A percentile compares a stretch with the other conserved stretches of the same genome.
Conservation (phyloP, 2,113 vertebrate species). For the Agapornis roseicollis region DNA sequence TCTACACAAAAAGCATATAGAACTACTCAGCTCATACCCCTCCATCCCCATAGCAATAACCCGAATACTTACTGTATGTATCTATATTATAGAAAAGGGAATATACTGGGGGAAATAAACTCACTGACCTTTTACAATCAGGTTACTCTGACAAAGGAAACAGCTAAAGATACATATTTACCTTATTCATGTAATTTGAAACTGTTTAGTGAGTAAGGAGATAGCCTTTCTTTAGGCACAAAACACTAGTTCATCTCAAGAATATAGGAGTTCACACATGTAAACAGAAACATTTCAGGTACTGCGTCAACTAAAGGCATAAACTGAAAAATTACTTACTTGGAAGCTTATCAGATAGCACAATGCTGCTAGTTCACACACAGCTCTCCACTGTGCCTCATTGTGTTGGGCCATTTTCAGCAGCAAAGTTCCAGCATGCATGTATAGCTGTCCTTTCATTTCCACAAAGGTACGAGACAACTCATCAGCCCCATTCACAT, state of each 20-base stretch:
- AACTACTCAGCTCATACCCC: background rate
- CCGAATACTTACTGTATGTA: background rate
- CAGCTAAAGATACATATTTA: background rate
- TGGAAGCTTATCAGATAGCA: slow-evolving; percentile 93
- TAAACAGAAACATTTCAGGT: background rate
- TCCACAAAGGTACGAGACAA: slow-evolving; percentile 84
- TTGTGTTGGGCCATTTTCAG: slow-evolving; percentile 89
- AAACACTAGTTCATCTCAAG: background rate
- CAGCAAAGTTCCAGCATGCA: slow-evolving; percentile 87
- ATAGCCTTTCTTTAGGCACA: background rate
- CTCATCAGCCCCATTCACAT: slow-evolving; percentile 77
- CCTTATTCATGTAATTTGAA: background rate
- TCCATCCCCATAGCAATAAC: background rate
- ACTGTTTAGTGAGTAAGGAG: background rate
- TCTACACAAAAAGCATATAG: background rate
- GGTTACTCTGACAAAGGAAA: background rate
- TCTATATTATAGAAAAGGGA: background rate
- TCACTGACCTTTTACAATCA: background rate
- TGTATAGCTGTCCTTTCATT: slow-evolving; percentile 91
- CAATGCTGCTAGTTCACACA: slow-evolving; percentile 83
- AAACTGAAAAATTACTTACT: slow-evolving; percentile 69
- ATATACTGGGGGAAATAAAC: background rate
- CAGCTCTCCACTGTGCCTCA: slow-evolving; percentile 84
- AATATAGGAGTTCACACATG: background rate
- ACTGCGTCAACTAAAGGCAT: background rate